Conservation (phyloP, 2,797 vertebrate genomes). For the Taeniopygia guttata region DNA sequence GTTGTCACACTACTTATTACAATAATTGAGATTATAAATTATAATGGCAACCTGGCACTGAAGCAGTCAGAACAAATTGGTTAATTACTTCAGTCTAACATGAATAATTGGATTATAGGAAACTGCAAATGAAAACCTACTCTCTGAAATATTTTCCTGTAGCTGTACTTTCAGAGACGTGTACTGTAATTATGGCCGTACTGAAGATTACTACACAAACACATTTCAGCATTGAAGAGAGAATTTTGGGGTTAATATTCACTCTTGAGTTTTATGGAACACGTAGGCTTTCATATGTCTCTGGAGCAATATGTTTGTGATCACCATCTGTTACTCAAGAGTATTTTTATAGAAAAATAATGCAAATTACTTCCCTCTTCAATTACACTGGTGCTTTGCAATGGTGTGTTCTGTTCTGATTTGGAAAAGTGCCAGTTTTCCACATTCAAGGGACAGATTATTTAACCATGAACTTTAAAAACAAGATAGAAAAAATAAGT, state of each 20-base stretch:
- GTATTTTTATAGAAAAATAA: slow-evolving; percentile 67
- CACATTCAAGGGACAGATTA: slow-evolving; percentile 27
- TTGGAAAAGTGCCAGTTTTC: slow-evolving; percentile 20
- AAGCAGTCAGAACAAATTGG: slow-evolving; percentile 21
- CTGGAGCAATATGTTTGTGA: slow-evolving; percentile 66
- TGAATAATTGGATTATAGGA: slow-evolving; percentile 53
- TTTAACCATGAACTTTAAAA: slow-evolving; percentile 41
- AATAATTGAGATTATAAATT: slow-evolving; percentile 26
- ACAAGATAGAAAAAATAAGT: background rate
- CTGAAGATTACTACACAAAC: slow-evolving; percentile 24
- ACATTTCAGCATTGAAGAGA: slow-evolving; percentile 28
- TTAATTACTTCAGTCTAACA: slow-evolving; percentile 36
- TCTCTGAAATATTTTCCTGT: slow-evolving; percentile 20
- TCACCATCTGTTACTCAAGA: slow-evolving; percentile 71
- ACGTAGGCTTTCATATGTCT: slow-evolving; percentile 67
- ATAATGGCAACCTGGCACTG: background rate
- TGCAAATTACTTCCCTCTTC: slow-evolving; percentile 67
- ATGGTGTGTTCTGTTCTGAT: background rate
- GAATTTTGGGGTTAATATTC: slow-evolving; percentile 65
- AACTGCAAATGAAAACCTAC: slow-evolving; percentile 45
- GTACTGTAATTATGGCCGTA: slow-evolving; percentile 18
- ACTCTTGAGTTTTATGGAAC: slow-evolving; percentile 64
- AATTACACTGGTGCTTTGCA: slow-evolving; percentile 45
- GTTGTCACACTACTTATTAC: slow-evolving; percentile 6
- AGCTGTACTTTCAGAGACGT: slow-evolving; percentile 36